Evolutionary conservation across 2,888 invertebrate species (phyloP).

Genomic region (Drosophila dives): DNA sequence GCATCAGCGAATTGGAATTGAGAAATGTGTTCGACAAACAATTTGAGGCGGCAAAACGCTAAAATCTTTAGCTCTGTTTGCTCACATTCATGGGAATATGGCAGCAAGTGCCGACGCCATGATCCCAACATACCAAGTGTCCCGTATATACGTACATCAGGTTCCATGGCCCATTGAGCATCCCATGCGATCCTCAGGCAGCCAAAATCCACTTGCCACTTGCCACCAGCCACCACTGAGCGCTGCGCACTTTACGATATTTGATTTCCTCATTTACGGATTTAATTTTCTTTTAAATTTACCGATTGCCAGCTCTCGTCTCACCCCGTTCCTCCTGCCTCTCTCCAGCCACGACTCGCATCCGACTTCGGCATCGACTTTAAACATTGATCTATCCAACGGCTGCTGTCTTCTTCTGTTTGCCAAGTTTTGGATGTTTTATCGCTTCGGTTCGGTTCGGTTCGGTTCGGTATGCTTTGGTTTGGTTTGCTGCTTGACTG

Average conservation of each 20-base stretch:
- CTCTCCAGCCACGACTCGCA: slow-evolving; percentile 3
- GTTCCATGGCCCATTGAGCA: slow-evolving; percentile 51
- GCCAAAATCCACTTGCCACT: slow-evolving; percentile 63
- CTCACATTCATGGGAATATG: slow-evolving; percentile 78
- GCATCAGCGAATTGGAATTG: slow-evolving; percentile 79
- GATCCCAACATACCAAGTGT: slow-evolving; percentile 7
- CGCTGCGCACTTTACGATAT: slow-evolving; percentile 83
- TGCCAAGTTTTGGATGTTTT: slow-evolving; percentile 76
- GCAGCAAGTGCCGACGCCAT: slow-evolving; percentile 58
- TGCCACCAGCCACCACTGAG: slow-evolving; percentile 30
- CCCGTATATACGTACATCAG: neutral
- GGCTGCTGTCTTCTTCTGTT: slow-evolving; percentile 50
- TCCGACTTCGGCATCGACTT: slow-evolving; percentile 5
- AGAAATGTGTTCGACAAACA: slow-evolving; percentile 78
- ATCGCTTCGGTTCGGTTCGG: slow-evolving; percentile 74
- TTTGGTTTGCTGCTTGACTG: slow-evolving; percentile 57
- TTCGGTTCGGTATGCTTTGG: slow-evolving; percentile 34
- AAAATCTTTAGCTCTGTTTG: slow-evolving; percentile 72
- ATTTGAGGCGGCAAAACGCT: slow-evolving; percentile 67
- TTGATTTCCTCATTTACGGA: slow-evolving; percentile 84
- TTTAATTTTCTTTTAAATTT: slow-evolving; percentile 83
- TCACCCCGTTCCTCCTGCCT: slow-evolving; percentile 40
- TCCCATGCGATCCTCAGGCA: slow-evolving; percentile 54
- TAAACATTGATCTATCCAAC: slow-evolving; percentile 15
- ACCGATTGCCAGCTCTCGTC: slow-evolving; percentile 69